A percentile compares a stretch with the other conserved stretches of the same genome.
Conservation (phyloP, 1,140 invertebrate genomes). For the Myzus persicae region DNA sequence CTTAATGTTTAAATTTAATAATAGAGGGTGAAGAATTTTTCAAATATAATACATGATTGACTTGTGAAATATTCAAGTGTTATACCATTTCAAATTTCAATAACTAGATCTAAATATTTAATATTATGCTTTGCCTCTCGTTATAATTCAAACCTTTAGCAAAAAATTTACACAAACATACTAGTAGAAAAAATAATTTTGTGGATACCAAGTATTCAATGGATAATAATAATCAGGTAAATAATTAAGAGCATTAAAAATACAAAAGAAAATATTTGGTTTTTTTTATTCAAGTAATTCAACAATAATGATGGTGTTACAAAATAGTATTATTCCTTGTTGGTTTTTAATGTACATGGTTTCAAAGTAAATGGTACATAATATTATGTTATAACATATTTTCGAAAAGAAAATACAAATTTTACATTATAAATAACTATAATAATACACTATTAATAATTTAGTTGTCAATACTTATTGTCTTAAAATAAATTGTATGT, state of each 20-base stretch:
- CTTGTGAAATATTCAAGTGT: neutral
- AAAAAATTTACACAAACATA: neutral
- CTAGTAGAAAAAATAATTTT: neutral
- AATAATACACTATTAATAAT: neutral
- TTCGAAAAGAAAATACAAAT: neutral
- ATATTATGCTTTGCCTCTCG: too few species aligned
- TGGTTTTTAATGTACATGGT: neutral
- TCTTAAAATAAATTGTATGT: conserved; percentile 13
- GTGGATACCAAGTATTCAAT: neutral
- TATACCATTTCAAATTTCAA: neutral
- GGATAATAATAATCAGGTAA: neutral
- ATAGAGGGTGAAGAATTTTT: neutral
- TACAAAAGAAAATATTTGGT: neutral
- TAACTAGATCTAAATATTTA: neutral
- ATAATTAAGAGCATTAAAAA: neutral
- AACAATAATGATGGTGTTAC: neutral
- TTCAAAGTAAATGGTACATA: neutral
- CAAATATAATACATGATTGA: neutral
- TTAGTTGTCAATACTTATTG: conserved; percentile 11
- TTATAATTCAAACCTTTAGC: neutral
- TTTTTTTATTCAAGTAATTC: neutral
- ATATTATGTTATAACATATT: neutral
- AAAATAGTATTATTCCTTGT: neutral
- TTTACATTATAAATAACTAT: neutral
- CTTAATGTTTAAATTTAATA: neutral